Evolutionary conservation across 1,140 invertebrate genomes (phyloP).

Genomic region (Pteromalus puparum): DNA sequence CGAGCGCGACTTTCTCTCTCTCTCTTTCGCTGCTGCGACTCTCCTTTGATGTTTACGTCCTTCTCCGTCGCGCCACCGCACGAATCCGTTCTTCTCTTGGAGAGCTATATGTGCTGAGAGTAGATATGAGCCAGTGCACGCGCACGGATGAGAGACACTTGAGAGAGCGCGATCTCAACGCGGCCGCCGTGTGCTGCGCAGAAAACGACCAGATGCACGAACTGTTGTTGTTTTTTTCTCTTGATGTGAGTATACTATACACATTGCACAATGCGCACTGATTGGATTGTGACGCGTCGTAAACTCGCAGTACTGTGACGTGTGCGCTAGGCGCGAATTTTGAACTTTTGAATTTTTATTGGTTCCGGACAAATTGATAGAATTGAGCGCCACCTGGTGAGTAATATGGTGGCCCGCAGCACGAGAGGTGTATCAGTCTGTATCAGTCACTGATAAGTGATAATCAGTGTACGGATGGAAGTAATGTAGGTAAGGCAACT

Average conservation of each 20-base stretch:
- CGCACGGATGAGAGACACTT: slow-evolving; percentile 1
- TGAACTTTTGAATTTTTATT: too few species aligned
- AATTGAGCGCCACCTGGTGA: too few species aligned
- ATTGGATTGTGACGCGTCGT: neutral
- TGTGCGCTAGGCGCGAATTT: too few species aligned
- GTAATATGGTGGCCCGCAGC: too few species aligned
- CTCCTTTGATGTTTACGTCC: slow-evolving; percentile 35
- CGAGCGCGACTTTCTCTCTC: slow-evolving; percentile 1
- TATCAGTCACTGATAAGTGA: too few species aligned
- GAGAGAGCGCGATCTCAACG: neutral
- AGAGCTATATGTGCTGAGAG: neutral
- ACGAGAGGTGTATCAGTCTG: too few species aligned
- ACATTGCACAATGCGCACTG: too few species aligned
- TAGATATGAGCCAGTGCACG: slow-evolving; percentile 2
- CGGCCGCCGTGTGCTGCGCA: slow-evolving; percentile 30
- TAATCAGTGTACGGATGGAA: too few species aligned
- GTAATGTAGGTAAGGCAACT: too few species aligned
- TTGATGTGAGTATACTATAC: neutral
- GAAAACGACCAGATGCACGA: slow-evolving; percentile 35
- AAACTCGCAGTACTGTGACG: too few species aligned
- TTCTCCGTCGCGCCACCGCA: neutral
- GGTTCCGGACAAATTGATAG: too few species aligned
- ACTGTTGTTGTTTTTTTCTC: slow-evolving; percentile 45
- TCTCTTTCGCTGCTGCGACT: neutral
- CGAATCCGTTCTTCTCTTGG: neutral